phyloP scores from a whole-genome alignment of 2,113 vertebrate species.

The Dicerorhinus sumatrensis region DNA sequence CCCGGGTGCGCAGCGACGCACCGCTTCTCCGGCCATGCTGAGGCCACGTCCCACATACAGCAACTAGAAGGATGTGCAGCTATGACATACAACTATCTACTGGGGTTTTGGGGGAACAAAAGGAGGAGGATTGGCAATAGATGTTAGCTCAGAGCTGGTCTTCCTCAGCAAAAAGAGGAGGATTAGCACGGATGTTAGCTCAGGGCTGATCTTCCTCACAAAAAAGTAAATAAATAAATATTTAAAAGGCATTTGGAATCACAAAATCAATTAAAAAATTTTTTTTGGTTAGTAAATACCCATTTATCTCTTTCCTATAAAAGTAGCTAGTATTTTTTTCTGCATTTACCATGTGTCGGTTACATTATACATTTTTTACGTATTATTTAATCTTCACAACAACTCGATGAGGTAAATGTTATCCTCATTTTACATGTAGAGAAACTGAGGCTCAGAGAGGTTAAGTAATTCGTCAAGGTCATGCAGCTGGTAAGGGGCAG shows the following conservation, averaged over 20 bases:
- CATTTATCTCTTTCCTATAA: background rate
- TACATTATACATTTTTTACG: background rate
- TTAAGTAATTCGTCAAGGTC: background rate
- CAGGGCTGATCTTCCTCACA: too few species aligned
- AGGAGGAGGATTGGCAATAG: too few species aligned
- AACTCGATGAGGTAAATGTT: background rate
- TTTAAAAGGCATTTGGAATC: background rate
- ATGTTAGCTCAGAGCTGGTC: too few species aligned
- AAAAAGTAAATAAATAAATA: too few species aligned
- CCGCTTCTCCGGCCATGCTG: too few species aligned
- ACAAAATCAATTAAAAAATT: slow-evolving; percentile 10
- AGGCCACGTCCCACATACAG: too few species aligned
- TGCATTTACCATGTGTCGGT: background rate
- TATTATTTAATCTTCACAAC: slow-evolving; percentile 52
- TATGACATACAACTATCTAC: too few species aligned
- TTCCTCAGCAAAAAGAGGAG: too few species aligned
- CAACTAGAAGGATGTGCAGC: too few species aligned
- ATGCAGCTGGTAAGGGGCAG: background rate
- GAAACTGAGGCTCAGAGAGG: background rate
- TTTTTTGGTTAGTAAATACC: background rate
- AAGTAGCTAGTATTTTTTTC: background rate
- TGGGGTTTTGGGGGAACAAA: too few species aligned
- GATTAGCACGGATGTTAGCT: too few species aligned
- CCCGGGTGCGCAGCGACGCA: too few species aligned
- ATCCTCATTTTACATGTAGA: background rate